A percentile compares a stretch with the other conserved stretches of the same genome.
Conservation (phyloP, 2,888 invertebrate species). For the Lymantria monacha region DNA sequence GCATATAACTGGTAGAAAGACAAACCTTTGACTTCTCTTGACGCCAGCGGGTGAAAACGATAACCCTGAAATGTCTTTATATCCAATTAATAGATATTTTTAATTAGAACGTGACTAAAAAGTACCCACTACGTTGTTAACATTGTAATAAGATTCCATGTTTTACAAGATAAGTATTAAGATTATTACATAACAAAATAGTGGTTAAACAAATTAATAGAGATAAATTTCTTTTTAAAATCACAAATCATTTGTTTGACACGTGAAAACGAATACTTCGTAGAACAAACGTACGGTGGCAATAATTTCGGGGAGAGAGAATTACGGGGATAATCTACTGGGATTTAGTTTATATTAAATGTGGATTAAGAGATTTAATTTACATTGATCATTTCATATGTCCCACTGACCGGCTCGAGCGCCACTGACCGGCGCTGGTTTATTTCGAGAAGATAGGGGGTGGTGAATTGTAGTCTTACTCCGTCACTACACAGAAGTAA, state of each 20-base stretch:
- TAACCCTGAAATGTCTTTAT: slow-evolving; percentile 2
- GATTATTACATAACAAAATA: background rate
- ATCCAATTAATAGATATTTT: background rate
- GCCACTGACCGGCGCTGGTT: too few relatives aligned
- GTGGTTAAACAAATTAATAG: background rate
- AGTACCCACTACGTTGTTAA: background rate
- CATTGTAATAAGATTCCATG: background rate
- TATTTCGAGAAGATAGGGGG: too few relatives aligned
- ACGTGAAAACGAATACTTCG: background rate
- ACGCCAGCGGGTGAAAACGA: slow-evolving; percentile 3
- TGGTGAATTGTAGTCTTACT: too few relatives aligned
- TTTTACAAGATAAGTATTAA: background rate
- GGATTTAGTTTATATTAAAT: too few relatives aligned
- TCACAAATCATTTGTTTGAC: background rate
- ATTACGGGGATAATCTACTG: too few relatives aligned
- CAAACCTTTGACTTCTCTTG: slow-evolving; percentile 1
- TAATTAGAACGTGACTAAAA: slow-evolving; percentile 1
- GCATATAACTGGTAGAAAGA: background rate
- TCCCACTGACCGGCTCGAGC: too few relatives aligned
- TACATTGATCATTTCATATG: too few relatives aligned
- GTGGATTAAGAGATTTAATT: too few relatives aligned
- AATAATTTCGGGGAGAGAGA: too few relatives aligned
- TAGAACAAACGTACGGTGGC: too few relatives aligned
- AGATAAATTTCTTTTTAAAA: background rate
- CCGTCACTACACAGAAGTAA: too few relatives aligned